These are phyloP conservation scores for Trichonephila clavata DNA, from an alignment of 1,140 invertebrate genomes.

Conservation along the genomic window DNA sequence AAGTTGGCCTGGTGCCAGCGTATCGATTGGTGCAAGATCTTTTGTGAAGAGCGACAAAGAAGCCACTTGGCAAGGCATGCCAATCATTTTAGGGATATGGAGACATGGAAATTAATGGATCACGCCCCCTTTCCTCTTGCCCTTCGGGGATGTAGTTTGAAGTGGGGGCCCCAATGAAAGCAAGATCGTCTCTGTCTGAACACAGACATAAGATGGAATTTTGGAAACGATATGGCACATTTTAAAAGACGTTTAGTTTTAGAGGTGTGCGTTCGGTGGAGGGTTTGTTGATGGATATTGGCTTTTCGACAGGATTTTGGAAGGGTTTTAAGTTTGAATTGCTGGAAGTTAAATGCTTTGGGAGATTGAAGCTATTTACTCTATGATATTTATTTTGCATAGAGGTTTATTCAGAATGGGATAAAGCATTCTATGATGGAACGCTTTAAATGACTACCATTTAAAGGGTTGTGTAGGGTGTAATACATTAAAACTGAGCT, in stretches of 20 bases:
- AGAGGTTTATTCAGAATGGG: too few relatives aligned
- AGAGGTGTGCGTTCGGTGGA: background rate
- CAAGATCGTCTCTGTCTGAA: background rate
- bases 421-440: too few relatives aligned
- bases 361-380: background rate
- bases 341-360: background rate
- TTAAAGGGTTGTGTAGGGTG: too few relatives aligned
- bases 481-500: too few relatives aligned
- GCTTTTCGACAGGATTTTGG: background rate
- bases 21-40: slow-evolving; percentile 10
- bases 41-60: slow-evolving; percentile 57
- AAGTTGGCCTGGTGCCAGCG: slow-evolving; percentile 59
- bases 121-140: slow-evolving; percentile 1
- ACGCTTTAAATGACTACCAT: too few relatives aligned
- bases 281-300: slow-evolving; percentile 22
- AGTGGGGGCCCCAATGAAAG: background rate
- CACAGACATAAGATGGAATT: background rate
- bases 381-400: too few relatives aligned
- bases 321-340: background rate
- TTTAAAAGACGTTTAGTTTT: background rate
- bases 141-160: background rate
- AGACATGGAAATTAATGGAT: slow-evolving; percentile 63
- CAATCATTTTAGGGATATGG: slow-evolving; percentile 49
- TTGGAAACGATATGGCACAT: background rate
- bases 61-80: slow-evolving; percentile 47